A percentile compares a stretch with the other conserved stretches of the same genome.
Evolutionary conservation across 1,140 invertebrate genomes (phyloP).

Genomic region (Marisa cornuarietis): DNA sequence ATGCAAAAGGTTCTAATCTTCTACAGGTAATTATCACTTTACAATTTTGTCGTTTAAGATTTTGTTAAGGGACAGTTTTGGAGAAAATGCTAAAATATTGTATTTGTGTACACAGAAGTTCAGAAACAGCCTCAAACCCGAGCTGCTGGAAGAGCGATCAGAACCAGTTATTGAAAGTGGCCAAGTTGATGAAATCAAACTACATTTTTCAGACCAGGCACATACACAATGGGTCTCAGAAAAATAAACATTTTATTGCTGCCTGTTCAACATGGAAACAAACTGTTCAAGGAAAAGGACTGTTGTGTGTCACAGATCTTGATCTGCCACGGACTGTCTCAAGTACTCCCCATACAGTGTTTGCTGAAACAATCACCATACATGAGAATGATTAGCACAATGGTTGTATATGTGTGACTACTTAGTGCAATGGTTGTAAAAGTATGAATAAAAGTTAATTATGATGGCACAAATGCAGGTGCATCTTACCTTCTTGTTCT

Average conservation of each 20-base stretch:
- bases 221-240: no score
- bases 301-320: slow-evolving; percentile 63
- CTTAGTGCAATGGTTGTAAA: background rate
- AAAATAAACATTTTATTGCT: no score
- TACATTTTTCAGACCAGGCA: no score
- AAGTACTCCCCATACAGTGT: slow-evolving; percentile 69
- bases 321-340: slow-evolving; percentile 70
- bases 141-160: background rate
- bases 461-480: background rate
- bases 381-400: slow-evolving; percentile 2
- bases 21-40: slow-evolving; percentile 72
- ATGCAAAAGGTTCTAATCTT: slow-evolving; percentile 76
- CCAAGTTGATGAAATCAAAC: no score
- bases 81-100: background rate
- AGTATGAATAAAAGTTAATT: background rate
- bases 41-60: background rate
- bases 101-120: slow-evolving; percentile 36
- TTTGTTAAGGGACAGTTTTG: background rate
- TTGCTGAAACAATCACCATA: slow-evolving; percentile 62
- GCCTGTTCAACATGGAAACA: no score
- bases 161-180: no score
- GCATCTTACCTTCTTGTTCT: slow-evolving; percentile 67
- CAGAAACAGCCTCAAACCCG: slow-evolving; percentile 30
- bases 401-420: no score
- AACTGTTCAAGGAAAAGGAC: no score